A percentile compares a stretch with the other conserved stretches of the same genome.
phyloP scores from a whole-genome alignment of 2,797 vertebrate genomes.

The Ciconia nigra region DNA sequence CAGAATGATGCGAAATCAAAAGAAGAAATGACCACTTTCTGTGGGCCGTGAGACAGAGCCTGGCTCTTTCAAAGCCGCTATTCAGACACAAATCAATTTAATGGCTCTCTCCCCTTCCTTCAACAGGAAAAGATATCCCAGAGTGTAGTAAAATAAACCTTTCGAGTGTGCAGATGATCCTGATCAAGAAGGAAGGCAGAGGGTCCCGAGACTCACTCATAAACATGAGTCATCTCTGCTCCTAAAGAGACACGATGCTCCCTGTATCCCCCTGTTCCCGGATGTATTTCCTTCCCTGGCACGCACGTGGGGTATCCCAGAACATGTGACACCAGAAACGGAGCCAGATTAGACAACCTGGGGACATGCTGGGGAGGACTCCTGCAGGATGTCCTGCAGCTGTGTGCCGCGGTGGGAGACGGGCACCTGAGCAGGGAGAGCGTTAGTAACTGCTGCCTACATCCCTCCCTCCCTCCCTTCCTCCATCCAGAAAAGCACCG shows the following conservation, averaged over 20 bases:
- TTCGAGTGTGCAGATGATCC: neutral
- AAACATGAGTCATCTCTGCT: neutral
- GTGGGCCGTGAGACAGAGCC: neutral
- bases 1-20: rapidly evolving
- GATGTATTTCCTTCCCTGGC: neutral
- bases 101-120: neutral
- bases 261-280: neutral
- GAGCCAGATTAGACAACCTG: neutral
- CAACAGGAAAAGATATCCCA: neutral
- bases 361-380: neutral
- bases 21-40: neutral
- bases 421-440: neutral
- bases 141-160: neutral
- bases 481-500: neutral
- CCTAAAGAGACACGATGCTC: neutral
- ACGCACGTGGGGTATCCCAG: rapidly evolving
- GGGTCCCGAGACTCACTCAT: neutral
- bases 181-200: neutral
- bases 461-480: neutral
- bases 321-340: neutral
- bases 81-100: neutral
- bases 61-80: neutral
- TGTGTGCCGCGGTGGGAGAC: rapidly evolving
- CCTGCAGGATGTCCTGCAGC: neutral
- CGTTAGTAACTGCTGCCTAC: neutral